Base-by-base conservation (phyloP, 2,113 vertebrate genomes). In the Lophotis ruficrista region DNA sequence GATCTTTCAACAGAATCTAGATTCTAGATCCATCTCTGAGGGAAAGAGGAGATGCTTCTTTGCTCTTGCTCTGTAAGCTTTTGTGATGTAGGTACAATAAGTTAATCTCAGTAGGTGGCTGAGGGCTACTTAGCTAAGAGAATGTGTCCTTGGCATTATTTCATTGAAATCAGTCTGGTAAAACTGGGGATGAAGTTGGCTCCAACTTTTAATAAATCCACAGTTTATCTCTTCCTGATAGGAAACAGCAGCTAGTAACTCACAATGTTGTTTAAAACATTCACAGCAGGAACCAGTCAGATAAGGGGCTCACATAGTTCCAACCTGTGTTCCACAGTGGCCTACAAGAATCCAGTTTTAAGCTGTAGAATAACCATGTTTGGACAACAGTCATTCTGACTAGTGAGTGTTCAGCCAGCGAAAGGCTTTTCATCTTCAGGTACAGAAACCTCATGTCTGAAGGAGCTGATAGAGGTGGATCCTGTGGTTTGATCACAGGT, bases 171-270 rank as follows among this genome's bases (percentile, higher is more conserved):
- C 56, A 66, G n/a, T 69, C 72, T 53, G 83, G 82, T 66, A 65
- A 95, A 91, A 68, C 33, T 47, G 66, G 53, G 27, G 14, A 13
- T 75, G 80, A 90, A 81, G 68, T n/a, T 90, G 71, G 41, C 51
- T 94, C 48, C 89, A 82, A 23, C 61, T 41, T 81, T 65, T 48
- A 87, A 79, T 87, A 89, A 90, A 95, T 79, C 48, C 66, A 41
- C 37, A 28, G 66, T 94, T 96, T 94, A 61, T 97, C 95, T 95
- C 83, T 96, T 96, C 90, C 95, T 97, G 80, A 83, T 76, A 94
- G 94, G 94, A 96, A 97, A 87, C 89, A 92, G 83, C 83, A 93
- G 89, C 90, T 87, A 54, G 71, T 72, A 92, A 87, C 80, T 96
- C 91, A 92, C 69, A 76, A 22, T 79, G 69, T 78, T 94, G 83